Evolutionary conservation across 2,113 vertebrate genomes (phyloP).

Genomic region (Marcusenius ussheri): DNA sequence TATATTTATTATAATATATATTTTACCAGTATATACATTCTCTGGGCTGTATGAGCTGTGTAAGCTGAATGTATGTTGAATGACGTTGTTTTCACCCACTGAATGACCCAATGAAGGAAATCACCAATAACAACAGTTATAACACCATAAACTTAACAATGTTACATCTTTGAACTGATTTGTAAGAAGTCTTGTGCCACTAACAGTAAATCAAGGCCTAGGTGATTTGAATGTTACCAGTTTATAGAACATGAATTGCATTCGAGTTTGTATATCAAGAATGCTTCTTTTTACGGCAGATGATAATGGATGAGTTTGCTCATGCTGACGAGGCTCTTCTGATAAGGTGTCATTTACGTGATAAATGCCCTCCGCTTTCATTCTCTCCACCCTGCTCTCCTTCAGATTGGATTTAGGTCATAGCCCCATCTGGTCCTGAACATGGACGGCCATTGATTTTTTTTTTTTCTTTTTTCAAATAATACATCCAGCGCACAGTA

Average conservation of each 20-base stretch:
- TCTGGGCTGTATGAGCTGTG: neutral
- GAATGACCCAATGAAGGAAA: neutral
- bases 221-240: neutral
- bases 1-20: neutral
- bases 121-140: neutral
- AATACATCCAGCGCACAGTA: slow-evolving; percentile 29
- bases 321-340: neutral
- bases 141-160: neutral
- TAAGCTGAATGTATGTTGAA: neutral
- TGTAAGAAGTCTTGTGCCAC: neutral
- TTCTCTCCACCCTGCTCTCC: slow-evolving; percentile 34
- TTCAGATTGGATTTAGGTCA: slow-evolving; percentile 50
- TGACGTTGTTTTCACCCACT: neutral
- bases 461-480: neutral
- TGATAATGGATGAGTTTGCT: neutral
- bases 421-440: slow-evolving; percentile 37
- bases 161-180: neutral
- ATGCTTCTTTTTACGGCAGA: neutral
- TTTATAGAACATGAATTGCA: neutral
- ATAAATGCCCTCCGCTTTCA: slow-evolving; percentile 56
- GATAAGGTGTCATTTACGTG: slow-evolving; percentile 30
- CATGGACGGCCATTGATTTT: slow-evolving; percentile 37
- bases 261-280: neutral
- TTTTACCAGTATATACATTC: neutral
- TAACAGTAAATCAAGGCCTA: neutral